A percentile compares a stretch with the other conserved stretches of the same genome.
These are phyloP conservation scores for Rhyacichthys aspro DNA, from an alignment of 2,797 vertebrate genomes.

Conservation along the genomic window DNA sequence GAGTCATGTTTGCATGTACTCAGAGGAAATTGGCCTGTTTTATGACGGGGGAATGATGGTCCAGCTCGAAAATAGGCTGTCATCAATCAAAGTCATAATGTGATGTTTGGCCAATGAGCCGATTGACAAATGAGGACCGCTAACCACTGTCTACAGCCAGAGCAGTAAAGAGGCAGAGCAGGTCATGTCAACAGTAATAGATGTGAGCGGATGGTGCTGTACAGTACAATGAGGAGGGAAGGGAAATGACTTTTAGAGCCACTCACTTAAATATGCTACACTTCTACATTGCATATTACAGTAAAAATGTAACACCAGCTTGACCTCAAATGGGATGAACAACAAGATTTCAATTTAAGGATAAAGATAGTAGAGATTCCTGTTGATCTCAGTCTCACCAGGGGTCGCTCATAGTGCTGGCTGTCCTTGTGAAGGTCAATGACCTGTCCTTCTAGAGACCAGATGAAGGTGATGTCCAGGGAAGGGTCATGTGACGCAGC, in stretches of 20 bases:
- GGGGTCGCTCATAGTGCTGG: conserved; percentile 85
- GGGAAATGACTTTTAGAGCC: conserved; percentile 40
- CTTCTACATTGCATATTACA: conserved; percentile 51
- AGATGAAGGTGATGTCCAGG: conserved; percentile 94
- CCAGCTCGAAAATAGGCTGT: conserved; percentile 41
- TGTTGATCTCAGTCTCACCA: conserved; percentile 75
- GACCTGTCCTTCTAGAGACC: conserved; percentile 89
- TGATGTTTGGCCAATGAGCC: conserved; percentile 43
- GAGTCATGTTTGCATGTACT: conserved; percentile 36
- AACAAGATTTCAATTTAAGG: conserved; percentile 8
- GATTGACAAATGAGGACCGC: conserved; percentile 60
- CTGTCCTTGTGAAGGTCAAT: conserved; percentile 89
- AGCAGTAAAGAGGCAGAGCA: conserved; percentile 36
- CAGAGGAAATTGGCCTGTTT: conserved; percentile 46
- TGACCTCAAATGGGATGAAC: conserved; percentile 34
- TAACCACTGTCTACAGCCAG: conserved; percentile 53
- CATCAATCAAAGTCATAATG: conserved; percentile 66
- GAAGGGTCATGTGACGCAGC: conserved; percentile 88
- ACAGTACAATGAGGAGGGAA: conserved; percentile 38
- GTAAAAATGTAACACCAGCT: conserved; percentile 36
- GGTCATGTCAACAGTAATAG: conserved; percentile 59
- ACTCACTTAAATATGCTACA: conserved; percentile 22
- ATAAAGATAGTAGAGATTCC: no score
- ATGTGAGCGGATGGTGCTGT: conserved; percentile 53
- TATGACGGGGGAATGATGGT: conserved; percentile 56